Evolutionary conservation across 2,113 vertebrate genomes (phyloP).

Genomic region (Emydocephalus ijimae): DNA sequence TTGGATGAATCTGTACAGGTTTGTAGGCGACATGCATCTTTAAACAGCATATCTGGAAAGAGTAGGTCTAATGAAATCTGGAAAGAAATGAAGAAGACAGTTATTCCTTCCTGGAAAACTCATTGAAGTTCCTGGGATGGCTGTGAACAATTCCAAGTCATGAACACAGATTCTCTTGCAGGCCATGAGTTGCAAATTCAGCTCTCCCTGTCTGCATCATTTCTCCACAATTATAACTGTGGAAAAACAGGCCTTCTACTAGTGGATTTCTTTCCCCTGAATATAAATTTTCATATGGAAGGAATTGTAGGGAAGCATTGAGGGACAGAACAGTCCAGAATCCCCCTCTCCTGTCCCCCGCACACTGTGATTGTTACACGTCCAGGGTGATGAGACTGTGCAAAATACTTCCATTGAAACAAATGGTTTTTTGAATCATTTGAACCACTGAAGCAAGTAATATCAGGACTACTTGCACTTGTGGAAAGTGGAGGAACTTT

Average conservation of each 20-base stretch:
- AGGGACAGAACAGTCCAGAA: not conserved
- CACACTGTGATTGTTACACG: not conserved
- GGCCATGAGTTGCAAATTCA: not conserved
- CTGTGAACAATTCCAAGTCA: not conserved
- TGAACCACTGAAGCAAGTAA: not conserved
- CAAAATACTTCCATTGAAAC: not conserved
- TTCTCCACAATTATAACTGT: not conserved
- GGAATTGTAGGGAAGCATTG: not conserved
- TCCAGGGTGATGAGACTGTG: not conserved
- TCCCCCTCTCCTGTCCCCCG: too few relatives aligned
- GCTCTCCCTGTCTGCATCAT: not conserved
- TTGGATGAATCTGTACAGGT: not conserved
- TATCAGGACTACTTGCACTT: not conserved
- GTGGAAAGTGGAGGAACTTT: not conserved
- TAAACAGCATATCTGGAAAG: not conserved
- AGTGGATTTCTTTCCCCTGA: not conserved
- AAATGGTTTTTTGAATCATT: not conserved
- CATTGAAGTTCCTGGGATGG: not conserved
- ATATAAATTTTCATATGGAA: not conserved
- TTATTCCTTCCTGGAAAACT: not conserved
- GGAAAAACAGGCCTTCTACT: not conserved
- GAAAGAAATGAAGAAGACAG: not conserved
- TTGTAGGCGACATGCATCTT: too few relatives aligned
- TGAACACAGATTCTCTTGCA: not conserved
- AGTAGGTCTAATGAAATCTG: not conserved